These are phyloP conservation scores for Habroteleia sp. DNA, from an alignment of 2,888 invertebrate genomes.

Conservation along the genomic window DNA sequence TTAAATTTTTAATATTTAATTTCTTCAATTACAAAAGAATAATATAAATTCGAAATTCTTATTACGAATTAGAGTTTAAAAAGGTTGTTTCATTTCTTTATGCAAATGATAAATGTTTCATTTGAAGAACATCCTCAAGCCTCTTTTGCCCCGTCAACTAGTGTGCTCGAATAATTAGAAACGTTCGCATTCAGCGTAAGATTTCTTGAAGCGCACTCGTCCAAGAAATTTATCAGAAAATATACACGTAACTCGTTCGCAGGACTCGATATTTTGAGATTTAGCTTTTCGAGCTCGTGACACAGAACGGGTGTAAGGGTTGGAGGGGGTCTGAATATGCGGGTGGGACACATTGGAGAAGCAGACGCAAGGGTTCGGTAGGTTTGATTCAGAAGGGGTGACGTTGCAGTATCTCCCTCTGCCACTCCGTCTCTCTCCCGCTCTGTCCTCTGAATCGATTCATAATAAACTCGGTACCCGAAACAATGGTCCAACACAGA, in stretches of 20 bases:
- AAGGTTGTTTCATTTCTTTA: background rate
- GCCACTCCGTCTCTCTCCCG: conserved; percentile 70
- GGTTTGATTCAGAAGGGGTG: conserved; percentile 74
- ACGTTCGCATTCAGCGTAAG: conserved; percentile 35
- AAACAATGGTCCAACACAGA: conserved; percentile 76
- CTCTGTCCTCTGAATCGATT: conserved; percentile 76
- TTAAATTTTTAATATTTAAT: too few species aligned
- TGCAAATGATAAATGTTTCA: conserved; percentile 12
- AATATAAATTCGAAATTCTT: too few species aligned
- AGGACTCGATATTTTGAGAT: conserved; percentile 67
- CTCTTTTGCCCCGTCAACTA: conserved; percentile 17
- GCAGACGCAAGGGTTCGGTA: conserved; percentile 69
- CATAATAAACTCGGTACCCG: conserved; percentile 77
- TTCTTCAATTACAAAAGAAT: too few species aligned
- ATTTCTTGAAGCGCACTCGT: conserved; percentile 60
- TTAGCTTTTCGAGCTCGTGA: conserved; percentile 68
- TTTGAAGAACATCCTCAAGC: conserved; percentile 53
- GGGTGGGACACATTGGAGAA: conserved; percentile 66
- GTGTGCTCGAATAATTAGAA: conserved; percentile 31
- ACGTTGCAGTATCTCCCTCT: conserved; percentile 76
- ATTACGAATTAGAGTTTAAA: background rate
- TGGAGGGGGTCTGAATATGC: conserved; percentile 65
- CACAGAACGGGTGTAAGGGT: conserved; percentile 63
- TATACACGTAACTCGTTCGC: conserved; percentile 56
- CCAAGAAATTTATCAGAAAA: conserved; percentile 58